Base-by-base conservation (phyloP, 2,888 invertebrate species). In the Hypselothyrea guttata region DNA sequence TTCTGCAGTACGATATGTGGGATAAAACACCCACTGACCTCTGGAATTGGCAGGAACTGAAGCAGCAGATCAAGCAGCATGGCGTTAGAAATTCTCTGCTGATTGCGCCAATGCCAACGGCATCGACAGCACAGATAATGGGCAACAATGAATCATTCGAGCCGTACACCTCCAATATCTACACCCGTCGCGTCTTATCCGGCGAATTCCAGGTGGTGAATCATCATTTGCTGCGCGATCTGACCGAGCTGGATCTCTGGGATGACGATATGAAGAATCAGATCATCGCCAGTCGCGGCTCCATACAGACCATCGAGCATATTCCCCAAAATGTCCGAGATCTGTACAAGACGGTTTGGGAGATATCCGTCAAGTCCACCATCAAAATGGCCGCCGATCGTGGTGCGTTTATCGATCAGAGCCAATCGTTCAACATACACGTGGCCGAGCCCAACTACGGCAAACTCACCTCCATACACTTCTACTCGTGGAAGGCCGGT, bases 61-160 rank as follows among this genome's bases (percentile, higher is more conserved):
- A 97, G 89, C 92, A 91, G 44, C 95, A 95, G 88, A 98, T 99
- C 75, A 93, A 95, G 0, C 92, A 95, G 90, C 93, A 96, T 90
- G 99, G 99, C 7, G 91, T 99, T 0, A 92, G 99, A 54, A 99
- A 99, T 91, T 98, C 98, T 1, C 91, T 98, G 22, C 91, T 99
- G 13, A 77, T 99, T 66, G 98, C 99, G 0, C 98, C 98, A 0
- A 99, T 99, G 99, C 99, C 99, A 0, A 99, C 99, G 4, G 98
- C 99, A 7, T 98, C 98, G 0, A 99, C 99, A 0, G 99, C 99
- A 1, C 99, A 99, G 91, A 99, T 99, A 86, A 93, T 99, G 38
- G 99, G 99, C 12, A 99, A 99, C 88, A 99, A 99, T 89, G 99
- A 99, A 90, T 97, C 98, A 0, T 95, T 98, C 86, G 99, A 99